Base-by-base conservation (phyloP, 2,113 vertebrate species). In the Nesoenas mayeri region DNA sequence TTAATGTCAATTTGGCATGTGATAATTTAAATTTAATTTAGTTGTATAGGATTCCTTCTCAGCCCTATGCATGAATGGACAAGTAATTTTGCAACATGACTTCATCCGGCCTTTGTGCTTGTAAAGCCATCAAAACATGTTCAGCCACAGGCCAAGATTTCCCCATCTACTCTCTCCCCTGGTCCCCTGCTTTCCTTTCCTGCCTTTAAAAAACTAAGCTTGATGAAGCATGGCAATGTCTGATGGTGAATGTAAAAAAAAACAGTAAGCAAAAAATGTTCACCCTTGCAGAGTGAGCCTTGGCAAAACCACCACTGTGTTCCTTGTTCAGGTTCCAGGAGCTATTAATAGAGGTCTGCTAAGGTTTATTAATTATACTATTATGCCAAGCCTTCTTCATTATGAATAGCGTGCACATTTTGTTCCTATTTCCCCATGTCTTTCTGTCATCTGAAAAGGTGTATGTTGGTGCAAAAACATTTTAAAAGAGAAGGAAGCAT, bases 21-120 rank as follows among this genome's bases (percentile, higher is more conserved):
- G 69, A 79, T 95, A 87, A 92, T 96, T 96, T 89, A 86, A 94
- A 93, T 90, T 85, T 87, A 94, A 93, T 96, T 95, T 89, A 90
- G 87, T 83, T 95, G 85, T 77, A 74, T 91, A 77, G 73, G 53
- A 84, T 94, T 93, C 72, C 57, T 93, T 58, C 79, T 96, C 79
- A 83, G 73, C 71, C 89, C 53, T 90, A 53, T 87, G 95, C 95
- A 91, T 88, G 94, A 94, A 61, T 54, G 71, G 94, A 78, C 85
- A 97, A 94, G 90, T 84, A 91, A 93, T 94, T 96, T 94, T 89
- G 62, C 89, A 88, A 72, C 95, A 77, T 36, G 74, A 79, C 85
- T 95, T 92, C 88, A 82, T 95, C 69, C 14, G 11, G 48, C 92
- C 81, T 90, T 95, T 94, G 77, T 67, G 85, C 91, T 95, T 88